These are phyloP conservation scores for Paraplagusia blochii DNA, from an alignment of 2,113 vertebrate species.

Conservation along the genomic window DNA sequence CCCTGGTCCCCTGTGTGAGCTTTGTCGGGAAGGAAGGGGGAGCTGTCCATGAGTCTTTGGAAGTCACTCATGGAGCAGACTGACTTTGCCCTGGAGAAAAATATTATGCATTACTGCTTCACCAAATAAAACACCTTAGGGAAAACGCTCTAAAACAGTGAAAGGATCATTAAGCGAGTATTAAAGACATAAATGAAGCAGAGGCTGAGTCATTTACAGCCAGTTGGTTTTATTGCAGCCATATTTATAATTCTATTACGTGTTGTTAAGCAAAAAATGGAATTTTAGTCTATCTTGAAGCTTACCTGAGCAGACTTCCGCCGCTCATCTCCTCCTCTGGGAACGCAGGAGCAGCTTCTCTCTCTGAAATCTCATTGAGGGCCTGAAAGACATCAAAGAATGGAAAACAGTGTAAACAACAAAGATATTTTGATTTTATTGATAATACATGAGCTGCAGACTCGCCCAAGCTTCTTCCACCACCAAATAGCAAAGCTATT, in stretches of 20 bases:
- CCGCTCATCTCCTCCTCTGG: constrained; percentile 86
- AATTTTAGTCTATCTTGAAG: neutral
- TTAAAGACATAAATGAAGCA: constrained; percentile 5
- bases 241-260: too few species aligned
- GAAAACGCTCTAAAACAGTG: too few species aligned
- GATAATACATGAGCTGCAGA: too few species aligned
- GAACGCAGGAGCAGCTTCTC: constrained; percentile 55
- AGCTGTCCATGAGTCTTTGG: constrained; percentile 95
- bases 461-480: too few species aligned
- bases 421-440: too few species aligned
- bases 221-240: neutral
- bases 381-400: constrained; percentile 60
- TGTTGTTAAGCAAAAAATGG: too few species aligned
- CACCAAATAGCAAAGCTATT: too few species aligned
- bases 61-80: constrained; percentile 99
- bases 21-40: constrained; percentile 95
- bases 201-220: neutral
- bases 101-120: too few species aligned
- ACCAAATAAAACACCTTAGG: too few species aligned
- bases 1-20: constrained; percentile 70
- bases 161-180: neutral
- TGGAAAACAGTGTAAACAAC: too few species aligned
- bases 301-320: constrained; percentile 92
- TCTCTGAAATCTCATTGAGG: constrained; percentile 74
- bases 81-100: constrained; percentile 84